Conservation (phyloP, 1,140 invertebrate species). For the Apis mellifera region Amel_HAv3.1 CM009932.2:4967501-4968000, state of each 20-base stretch:
- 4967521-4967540: conserved; percentile 48
- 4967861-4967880: too few relatives aligned
- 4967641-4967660: too few relatives aligned
- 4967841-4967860: not conserved
- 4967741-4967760: conserved; percentile 8
- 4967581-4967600: conserved; percentile 75
- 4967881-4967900: too few relatives aligned
- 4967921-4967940: too few relatives aligned
- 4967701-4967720: conserved; percentile 30
- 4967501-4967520: conserved; percentile 55
- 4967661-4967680: conserved; percentile 64
- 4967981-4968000: too few relatives aligned
- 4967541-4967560: not conserved
- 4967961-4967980: too few relatives aligned
- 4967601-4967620: conserved; percentile 71
- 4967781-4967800: not conserved
- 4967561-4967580: conserved; percentile 29
- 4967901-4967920: too few relatives aligned
- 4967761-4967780: not conserved
- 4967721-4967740: conserved; percentile 60
- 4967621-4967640: conserved; percentile 70
- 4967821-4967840: not conserved
- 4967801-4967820: not conserved
- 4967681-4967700: conserved; percentile 68
- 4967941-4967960: too few relatives aligned